Evolutionary conservation across 2,888 invertebrate species (phyloP), one percentile per base, ranked within the genome.

Genomic region (Gnatocerus cornutus): DNA sequence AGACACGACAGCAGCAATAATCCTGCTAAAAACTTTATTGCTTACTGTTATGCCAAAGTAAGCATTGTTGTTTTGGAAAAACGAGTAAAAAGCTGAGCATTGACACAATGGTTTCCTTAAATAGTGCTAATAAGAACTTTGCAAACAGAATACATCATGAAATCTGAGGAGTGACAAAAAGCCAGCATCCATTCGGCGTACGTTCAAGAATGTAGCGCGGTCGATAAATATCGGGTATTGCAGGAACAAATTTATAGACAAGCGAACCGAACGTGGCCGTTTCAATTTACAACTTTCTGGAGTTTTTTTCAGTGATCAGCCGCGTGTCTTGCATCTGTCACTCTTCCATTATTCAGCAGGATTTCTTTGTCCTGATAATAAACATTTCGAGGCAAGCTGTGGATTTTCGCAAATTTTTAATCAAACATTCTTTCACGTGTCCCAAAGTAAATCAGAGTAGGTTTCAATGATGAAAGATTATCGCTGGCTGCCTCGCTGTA

Each of bases 141-240:
- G 80, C 80, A 79, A 77, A 77, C 80, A 77, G 81, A 80, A 81
- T 81, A 80, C 81, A 77, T 79, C 81, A 79, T 78, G 81, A 82
- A 82, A 81, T 80, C 81, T 80, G 79, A 78, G 72, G 80, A 77
- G 74, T 73, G 62, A 74, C 78, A 80, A 81, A 80, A 80, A 79
- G 75, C 72, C 70, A 79, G 79, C 79, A 80, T 79, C 79, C 78
- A 73, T 77, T 78, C 77, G 69, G 73, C 68, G 73, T 73, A 81
- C 81, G 80, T 73, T 73, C 41, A 78, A 76, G 80, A 81, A 81
- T 81, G 79, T 71, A 71, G 69, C 74, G 55, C 55, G 72, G 68
- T 68, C 75, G 78, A 77, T 77, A 76, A 76, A 76, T 75, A 77
- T 74, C 75, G 73, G 43, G 55, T 72, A 79, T 75, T 75, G 74